Percentiles rank a stretch among this genome's conserved stretches.
Conservation (phyloP, 2,113 vertebrate genomes). For the Oophaga pumilio region DNA sequence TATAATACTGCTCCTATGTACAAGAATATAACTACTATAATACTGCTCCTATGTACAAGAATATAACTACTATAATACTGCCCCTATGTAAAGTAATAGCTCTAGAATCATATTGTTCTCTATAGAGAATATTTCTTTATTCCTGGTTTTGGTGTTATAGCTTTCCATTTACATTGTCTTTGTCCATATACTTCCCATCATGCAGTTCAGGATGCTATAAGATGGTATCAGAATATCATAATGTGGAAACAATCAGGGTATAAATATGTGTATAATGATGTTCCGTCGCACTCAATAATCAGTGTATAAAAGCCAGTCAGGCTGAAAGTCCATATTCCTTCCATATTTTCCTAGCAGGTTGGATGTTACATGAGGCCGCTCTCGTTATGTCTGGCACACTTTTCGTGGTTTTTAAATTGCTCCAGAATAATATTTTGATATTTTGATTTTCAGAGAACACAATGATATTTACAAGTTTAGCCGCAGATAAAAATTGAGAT, state of each 20-base stretch:
- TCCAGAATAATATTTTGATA: constrained; percentile 24
- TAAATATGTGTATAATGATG: not conserved
- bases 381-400: constrained; percentile 9
- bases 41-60: not conserved
- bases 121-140: not conserved
- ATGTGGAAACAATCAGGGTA: constrained; percentile 39
- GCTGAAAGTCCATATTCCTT: constrained; percentile 42
- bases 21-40: constrained; percentile 8
- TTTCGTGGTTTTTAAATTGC: constrained; percentile 20
- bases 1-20: not conserved
- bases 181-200: not conserved
- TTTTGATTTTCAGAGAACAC: not conserved
- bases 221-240: not conserved
- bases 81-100: no score
- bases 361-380: constrained; percentile 3
- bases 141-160: not conserved
- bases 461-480: constrained; percentile 13
- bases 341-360: constrained; percentile 32
- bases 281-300: constrained; percentile 47
- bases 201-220: not conserved
- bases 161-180: not conserved
- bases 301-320: constrained; percentile 40
- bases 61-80: not conserved
- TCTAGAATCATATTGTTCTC: no score
- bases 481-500: not conserved